Conservation (phyloP, 2,888 invertebrate species). For the Adela reaumurella region DNA sequence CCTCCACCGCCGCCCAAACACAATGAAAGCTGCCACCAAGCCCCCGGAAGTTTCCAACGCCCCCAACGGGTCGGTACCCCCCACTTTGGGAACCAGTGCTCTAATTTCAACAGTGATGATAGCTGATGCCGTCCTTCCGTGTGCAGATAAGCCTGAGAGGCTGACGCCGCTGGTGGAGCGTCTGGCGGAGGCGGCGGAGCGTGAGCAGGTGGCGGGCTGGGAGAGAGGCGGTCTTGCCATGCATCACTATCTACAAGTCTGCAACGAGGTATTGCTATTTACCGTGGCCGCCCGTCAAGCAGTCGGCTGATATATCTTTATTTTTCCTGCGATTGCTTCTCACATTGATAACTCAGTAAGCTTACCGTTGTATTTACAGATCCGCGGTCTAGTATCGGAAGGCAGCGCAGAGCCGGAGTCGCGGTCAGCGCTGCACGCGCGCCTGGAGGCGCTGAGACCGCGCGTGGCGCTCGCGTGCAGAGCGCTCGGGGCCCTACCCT, state of each 20-base stretch:
- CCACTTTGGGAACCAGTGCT: too few species aligned
- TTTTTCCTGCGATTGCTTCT: too few species aligned
- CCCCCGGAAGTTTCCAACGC: too few species aligned
- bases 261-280: conserved; percentile 43
- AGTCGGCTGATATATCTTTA: too few species aligned
- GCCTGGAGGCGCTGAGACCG: conserved; percentile 34
- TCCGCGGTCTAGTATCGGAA: conserved; percentile 23
- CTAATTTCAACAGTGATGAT: background rate
- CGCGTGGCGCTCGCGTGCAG: conserved; percentile 31
- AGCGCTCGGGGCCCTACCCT: conserved; percentile 20
- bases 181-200: conserved; percentile 50
- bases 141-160: conserved; percentile 63
- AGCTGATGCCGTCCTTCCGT: too few species aligned
- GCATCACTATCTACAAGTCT: conserved; percentile 67
- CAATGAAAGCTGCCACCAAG: too few species aligned
- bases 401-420: conserved; percentile 10
- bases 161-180: conserved; percentile 59
- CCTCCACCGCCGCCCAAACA: too few species aligned
- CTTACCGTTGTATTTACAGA: too few species aligned
- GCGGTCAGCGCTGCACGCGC: conserved; percentile 16
- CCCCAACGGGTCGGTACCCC: too few species aligned
- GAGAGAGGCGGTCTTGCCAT: conserved; percentile 67
- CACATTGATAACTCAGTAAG: too few species aligned
- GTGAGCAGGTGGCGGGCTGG: conserved; percentile 67
- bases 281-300: too few species aligned